Conservation (phyloP, 64 coral and sea anemone genomes). For the Exaiptasia diaphana region DNA sequence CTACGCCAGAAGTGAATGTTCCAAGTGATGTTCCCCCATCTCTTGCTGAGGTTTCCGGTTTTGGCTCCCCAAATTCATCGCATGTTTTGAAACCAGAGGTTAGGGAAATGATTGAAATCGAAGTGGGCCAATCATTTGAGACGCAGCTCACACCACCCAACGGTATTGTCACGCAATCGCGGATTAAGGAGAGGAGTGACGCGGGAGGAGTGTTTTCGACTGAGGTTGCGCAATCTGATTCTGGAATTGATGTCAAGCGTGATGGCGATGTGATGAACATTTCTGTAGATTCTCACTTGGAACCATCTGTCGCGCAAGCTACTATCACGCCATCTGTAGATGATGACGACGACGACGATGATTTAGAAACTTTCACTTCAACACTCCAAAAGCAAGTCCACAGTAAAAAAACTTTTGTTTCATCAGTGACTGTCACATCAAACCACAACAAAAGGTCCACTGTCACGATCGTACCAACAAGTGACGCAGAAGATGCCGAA, state of each 20-base stretch:
- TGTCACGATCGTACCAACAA: background rate
- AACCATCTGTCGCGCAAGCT: no score
- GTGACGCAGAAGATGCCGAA: background rate
- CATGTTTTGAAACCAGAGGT: constrained; percentile 19
- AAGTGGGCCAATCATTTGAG: constrained; percentile 1
- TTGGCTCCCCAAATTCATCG: background rate
- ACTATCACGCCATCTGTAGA: no score
- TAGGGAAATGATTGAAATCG: constrained; percentile 1
- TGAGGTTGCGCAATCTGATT: background rate
- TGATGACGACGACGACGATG: constrained; percentile 13
- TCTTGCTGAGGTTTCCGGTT: no score
- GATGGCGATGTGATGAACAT: no score
- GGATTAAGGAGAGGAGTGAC: background rate
- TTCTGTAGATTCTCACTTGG: no score
- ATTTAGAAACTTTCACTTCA: background rate
- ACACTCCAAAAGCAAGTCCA: constrained; percentile 9
- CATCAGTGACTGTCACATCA: background rate
- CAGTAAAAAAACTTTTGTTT: background rate
- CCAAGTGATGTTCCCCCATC: no score
- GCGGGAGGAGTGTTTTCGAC: background rate
- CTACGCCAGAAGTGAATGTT: background rate
- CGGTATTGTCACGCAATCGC: background rate
- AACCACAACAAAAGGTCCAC: background rate
- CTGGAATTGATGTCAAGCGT: background rate
- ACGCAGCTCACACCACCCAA: background rate